A percentile compares a stretch with the other conserved stretches of the same genome.
phyloP scores from a whole-genome alignment of 2,113 vertebrate species.

The Pionites leucogaster region DNA sequence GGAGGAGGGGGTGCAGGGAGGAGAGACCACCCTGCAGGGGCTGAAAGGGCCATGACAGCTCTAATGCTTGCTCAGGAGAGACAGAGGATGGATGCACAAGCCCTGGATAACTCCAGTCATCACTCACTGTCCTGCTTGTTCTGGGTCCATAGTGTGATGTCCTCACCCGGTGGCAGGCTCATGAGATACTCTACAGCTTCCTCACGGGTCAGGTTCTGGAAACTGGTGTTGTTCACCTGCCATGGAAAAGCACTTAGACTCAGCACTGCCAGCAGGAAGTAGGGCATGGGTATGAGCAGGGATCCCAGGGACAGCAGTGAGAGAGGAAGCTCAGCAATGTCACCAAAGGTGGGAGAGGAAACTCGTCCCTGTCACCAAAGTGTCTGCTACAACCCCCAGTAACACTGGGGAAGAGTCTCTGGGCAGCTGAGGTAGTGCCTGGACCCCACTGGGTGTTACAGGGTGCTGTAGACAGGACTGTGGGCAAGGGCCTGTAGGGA shows the following conservation, averaged over 20 bases:
- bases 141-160: conserved; percentile 80
- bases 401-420: not conserved
- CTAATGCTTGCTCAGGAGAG: not conserved
- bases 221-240: conserved; percentile 86
- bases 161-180: conserved; percentile 77
- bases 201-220: conserved; percentile 88
- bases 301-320: not conserved
- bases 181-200: conserved; percentile 89
- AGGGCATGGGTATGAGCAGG: not conserved
- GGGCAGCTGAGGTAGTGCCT: not conserved
- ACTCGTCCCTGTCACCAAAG: not conserved
- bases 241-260: not conserved
- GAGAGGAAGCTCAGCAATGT: no score
- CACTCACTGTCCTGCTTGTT: conserved; percentile 92
- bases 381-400: not conserved
- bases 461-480: not conserved
- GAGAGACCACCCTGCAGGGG: not conserved
- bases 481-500: not conserved
- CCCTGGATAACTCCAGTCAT: not conserved
- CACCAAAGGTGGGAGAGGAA: not conserved
- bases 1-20: not conserved
- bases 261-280: accelerated
- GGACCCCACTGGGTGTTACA: not conserved
- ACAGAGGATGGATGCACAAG: not conserved
- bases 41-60: not conserved